These are phyloP conservation scores for Sesamia nonagrioides DNA, from an alignment of 1,140 invertebrate species.

Conservation along the genomic window DNA sequence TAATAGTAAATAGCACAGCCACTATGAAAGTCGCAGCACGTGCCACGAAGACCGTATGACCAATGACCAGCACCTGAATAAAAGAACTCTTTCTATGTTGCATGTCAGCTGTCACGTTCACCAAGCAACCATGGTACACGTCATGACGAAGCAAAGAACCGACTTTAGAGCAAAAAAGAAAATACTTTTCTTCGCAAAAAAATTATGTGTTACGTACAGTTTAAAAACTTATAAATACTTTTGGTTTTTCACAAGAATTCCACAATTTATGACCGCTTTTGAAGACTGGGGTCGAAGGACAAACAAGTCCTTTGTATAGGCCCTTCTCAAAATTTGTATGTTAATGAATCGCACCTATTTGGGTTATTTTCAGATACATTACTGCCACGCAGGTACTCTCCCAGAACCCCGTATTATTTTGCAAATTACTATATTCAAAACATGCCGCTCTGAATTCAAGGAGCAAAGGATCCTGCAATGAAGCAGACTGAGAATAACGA, in stretches of 20 bases:
- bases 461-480: slow-evolving; percentile 13
- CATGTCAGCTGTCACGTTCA: slow-evolving; percentile 1
- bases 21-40: slow-evolving; percentile 5
- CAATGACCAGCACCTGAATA: slow-evolving; percentile 1
- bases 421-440: slow-evolving; percentile 15
- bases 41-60: not conserved
- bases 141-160: not conserved
- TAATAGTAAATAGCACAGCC: not conserved
- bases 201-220: not conserved
- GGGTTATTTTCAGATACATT: not conserved
- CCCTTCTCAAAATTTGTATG: not conserved
- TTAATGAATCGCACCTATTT: slow-evolving; percentile 11
- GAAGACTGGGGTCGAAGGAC: not conserved
- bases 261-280: not conserved
- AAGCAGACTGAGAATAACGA: slow-evolving; percentile 15
- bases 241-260: too few relatives aligned
- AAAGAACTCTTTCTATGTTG: not conserved
- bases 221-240: too few relatives aligned
- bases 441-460: not conserved
- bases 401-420: not conserved
- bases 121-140: not conserved
- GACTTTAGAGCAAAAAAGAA: not conserved
- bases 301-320: slow-evolving; percentile 7
- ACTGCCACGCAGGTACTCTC: not conserved
- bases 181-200: not conserved